Conservation (phyloP, 2,888 invertebrate genomes). For the Eulithis prunata region DNA sequence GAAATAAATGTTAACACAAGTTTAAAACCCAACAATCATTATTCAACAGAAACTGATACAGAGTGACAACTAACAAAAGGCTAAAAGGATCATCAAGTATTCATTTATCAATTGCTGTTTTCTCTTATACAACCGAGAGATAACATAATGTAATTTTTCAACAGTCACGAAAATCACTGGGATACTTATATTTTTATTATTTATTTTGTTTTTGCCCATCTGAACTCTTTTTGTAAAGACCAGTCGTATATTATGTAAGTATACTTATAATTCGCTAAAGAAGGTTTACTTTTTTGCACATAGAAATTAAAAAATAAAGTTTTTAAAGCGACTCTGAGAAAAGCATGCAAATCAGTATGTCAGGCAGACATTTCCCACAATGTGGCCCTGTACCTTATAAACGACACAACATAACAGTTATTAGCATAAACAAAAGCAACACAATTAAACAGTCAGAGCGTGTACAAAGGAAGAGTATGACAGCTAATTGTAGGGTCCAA, state of each 20-base stretch:
- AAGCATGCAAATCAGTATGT: background rate
- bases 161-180: slow-evolving; percentile 1
- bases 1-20: slow-evolving; percentile 34
- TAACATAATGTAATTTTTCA: slow-evolving; percentile 23
- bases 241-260: no score
- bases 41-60: slow-evolving; percentile 35
- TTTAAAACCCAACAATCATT: slow-evolving; percentile 34
- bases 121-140: slow-evolving; percentile 23
- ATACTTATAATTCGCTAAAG: no score
- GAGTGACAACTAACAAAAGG: slow-evolving; percentile 33
- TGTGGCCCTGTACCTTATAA: slow-evolving; percentile 8
- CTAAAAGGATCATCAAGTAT: slow-evolving; percentile 30
- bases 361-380: slow-evolving; percentile 6
- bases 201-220: no score
- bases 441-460: slow-evolving; percentile 48
- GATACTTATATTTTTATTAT: background rate
- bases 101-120: slow-evolving; percentile 34
- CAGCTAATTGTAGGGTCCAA: slow-evolving; percentile 72
- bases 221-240: no score
- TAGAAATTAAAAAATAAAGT: no score
- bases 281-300: no score
- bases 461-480: slow-evolving; percentile 70
- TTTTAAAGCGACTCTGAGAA: background rate
- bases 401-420: slow-evolving; percentile 35
- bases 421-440: slow-evolving; percentile 43